phyloP scores from a whole-genome alignment of 2,888 invertebrate species.

The Parnassius apollo region DNA sequence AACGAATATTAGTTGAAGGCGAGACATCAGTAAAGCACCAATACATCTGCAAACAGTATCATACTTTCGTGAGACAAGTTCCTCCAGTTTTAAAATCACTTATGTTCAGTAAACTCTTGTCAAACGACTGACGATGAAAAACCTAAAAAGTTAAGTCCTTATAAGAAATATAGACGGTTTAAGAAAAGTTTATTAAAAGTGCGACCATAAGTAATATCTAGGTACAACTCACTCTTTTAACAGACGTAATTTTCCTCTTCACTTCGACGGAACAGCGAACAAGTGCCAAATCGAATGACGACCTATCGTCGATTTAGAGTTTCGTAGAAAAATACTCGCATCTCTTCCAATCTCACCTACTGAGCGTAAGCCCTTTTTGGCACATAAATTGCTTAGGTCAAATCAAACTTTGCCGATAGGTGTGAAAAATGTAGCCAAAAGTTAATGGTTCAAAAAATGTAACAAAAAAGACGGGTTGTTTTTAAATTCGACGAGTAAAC shows the following conservation, averaged over 20 bases:
- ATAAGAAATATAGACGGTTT: too few species aligned
- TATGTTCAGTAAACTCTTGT: too few species aligned
- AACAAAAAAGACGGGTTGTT: too few species aligned
- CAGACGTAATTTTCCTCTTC: conserved; percentile 28
- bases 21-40: too few species aligned
- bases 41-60: too few species aligned
- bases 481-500: too few species aligned
- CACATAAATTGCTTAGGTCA: not conserved
- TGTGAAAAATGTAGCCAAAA: conserved; percentile 16
- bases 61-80: too few species aligned
- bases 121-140: too few species aligned
- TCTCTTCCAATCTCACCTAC: not conserved
- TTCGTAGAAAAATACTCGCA: conserved; percentile 17
- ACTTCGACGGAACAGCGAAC: conserved; percentile 25
- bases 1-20: too few species aligned
- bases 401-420: not conserved
- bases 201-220: not conserved
- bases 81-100: too few species aligned
- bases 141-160: too few species aligned
- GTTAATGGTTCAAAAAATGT: not conserved
- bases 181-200: not conserved
- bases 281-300: conserved; percentile 23
- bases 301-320: conserved; percentile 13
- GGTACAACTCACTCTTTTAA: conserved; percentile 8
- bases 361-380: not conserved